Base-by-base conservation (phyloP, 2,888 invertebrate species). In the Piscicola geometra region DNA sequence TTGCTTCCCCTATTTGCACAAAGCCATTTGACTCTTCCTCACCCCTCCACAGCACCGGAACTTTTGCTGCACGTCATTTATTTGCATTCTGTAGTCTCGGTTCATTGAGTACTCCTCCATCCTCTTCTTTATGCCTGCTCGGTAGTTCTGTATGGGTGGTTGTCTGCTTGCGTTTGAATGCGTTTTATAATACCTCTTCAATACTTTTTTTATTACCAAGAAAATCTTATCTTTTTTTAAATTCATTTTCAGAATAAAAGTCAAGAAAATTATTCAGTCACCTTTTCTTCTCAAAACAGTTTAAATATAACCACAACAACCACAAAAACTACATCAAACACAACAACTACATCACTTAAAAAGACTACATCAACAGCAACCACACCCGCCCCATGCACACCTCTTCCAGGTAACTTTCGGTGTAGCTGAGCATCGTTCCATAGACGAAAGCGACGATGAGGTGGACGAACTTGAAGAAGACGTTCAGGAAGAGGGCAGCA, bases 31-130 rank as follows among this genome's bases (percentile, higher is more conserved):
- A n/a, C n/a, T n/a, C n/a, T 21, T 56, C 12, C 21, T 56, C 5
- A 56, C 60, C 18, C 28, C 60, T 32, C 73, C 73, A 52, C 73
- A 73, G 28, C 73, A 73, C 64, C 32, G 32, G 73, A 50, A 73
- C 21, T 5, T 25, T 1, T 33, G 9, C 36, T 73, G 73, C 30
- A 73, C 28, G 28, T 25, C 1, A 35, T 73, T 36, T 0, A 73
- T 25, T 12, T 32, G 28, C 21, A 64, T n/a, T 25, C 36, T 60
- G 33, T 73, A 36, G 2, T 73, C 36, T 21, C 15, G 36, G 21
- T 64, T 30, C 25, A 64, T 15, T n/a, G 32, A 21, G 25, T 73
- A 73, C n/a, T 64, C 30, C 15, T 18, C 1, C 73, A 73, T 56
- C 18, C 21, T 1, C 21, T 73, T 41, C 28, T 73, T 47, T 18